Base-by-base conservation (phyloP, 2,797 vertebrate genomes). In the Pogonophryne albipinna region DNA sequence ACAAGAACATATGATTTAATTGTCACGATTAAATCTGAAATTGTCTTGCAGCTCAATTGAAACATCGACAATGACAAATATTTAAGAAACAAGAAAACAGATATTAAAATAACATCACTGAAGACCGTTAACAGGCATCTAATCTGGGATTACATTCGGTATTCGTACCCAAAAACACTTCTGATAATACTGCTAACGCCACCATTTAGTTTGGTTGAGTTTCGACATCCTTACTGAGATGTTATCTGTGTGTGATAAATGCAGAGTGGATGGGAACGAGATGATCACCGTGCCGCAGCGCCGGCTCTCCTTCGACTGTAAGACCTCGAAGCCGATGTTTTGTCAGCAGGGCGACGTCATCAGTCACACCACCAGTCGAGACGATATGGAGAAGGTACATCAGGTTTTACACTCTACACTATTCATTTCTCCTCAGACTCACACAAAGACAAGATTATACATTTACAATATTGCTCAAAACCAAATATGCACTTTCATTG, bases 181-280 rank as follows among this genome's bases (percentile, higher is more conserved):
- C 27, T 27, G 4, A 1, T 27, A 27, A 46, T 17, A n/a, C 8
- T 31, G 10, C 13, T 14, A n/a, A 55, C 50, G 0, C 46, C 6
- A 9, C 17, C 42, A 11, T 19, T 38, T 50, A 19, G 3, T 31
- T 2, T 41, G 20, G 1, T 45, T n/a, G 56, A 46, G 16, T 23
- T n/a, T 10, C 7, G 20, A 42, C 13, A 7, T 19, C 3, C 20
- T 11, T 65, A 58, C 45, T n/a, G 15, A 47, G 17, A 38, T 6
- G 65, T 46, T 27, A 10, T 10, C 9, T 76, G 14, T 84, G 51
- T 83, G 75, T 69, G 12, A 5, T 75, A 8, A 45, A 27, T 31
- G 45, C 70, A 98, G 98, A 88, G 98, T 99, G 93, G 98, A 99
- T 45, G 98, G 97, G 65, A 97, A 97, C 88, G 98, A 98, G 1